These are phyloP conservation scores for Sinonovacula constricta DNA, from an alignment of 1,140 invertebrate genomes.

Conservation along the genomic window DNA sequence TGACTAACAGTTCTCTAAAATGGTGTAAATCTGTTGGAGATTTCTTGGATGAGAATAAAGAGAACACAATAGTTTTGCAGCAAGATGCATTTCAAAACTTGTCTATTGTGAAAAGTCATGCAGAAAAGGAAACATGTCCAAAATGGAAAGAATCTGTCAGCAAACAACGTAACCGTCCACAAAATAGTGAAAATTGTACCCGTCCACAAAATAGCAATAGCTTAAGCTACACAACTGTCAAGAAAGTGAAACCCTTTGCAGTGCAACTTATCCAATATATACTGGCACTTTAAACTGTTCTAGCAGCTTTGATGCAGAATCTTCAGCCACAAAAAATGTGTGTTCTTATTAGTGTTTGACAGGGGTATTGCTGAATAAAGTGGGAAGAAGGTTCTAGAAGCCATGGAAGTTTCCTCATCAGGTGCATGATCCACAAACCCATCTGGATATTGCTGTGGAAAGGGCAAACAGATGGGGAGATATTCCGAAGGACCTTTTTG, in stretches of 20 bases:
- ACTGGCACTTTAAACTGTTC: too few species aligned
- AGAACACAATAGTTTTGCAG: too few species aligned
- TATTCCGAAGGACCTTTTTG: slow-evolving; percentile 41
- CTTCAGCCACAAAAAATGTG: background rate
- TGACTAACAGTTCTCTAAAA: too few species aligned
- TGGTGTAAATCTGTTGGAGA: too few species aligned
- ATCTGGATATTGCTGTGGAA: slow-evolving; percentile 80
- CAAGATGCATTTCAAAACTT: too few species aligned
- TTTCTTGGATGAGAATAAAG: too few species aligned
- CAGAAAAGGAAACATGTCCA: too few species aligned
- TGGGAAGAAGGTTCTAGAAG: slow-evolving; percentile 66
- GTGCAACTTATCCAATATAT: too few species aligned
- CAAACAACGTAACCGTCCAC: background rate
- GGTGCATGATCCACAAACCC: slow-evolving; percentile 83
- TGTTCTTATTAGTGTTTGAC: slow-evolving; percentile 9
- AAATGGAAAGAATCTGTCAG: too few species aligned
- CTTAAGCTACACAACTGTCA: too few species aligned
- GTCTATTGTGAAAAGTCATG: too few species aligned
- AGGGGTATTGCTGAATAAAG: slow-evolving; percentile 17
- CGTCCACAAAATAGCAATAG: too few species aligned
- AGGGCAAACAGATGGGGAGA: slow-evolving; percentile 77
- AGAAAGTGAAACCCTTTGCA: background rate
- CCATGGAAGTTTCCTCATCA: slow-evolving; percentile 76
- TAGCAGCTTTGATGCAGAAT: background rate
- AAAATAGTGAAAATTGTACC: background rate